Base-by-base conservation (phyloP, 2,797 vertebrate species). In the Phalanger gymnotis region DNA sequence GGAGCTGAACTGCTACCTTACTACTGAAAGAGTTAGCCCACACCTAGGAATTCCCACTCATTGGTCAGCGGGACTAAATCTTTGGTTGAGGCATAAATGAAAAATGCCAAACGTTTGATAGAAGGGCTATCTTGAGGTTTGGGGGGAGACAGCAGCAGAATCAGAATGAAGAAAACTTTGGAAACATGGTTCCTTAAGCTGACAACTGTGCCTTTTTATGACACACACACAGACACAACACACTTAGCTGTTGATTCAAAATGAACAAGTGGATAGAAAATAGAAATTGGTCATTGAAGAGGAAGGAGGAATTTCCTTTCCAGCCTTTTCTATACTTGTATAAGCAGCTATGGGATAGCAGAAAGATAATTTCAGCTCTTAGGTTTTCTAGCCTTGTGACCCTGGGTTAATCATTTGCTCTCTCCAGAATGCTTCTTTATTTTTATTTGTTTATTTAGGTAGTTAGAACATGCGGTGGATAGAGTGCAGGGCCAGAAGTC, bases 231-330 rank as follows among this genome's bases (percentile, higher is more conserved):
- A 81, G 40, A 47, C 12, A 27, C 19, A 27, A 81, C 1, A 1
- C n/a, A 27, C 40, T 27, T 47, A 25, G 19, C 73, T 81, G 2
- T 47, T 81, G 40, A 0, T 87, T 54, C 91, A 96, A 94, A 90
- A 28, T 0, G 0, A 5, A 40, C 54, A 90, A 25, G 52, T 53
- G 57, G n/a, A 55, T 34, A 93, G 92, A 93, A 91, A 92, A 13
- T 28, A 2, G 90, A 93, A 89, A 96, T 90, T 56, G 53, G 30
- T 58, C 61, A 22, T 92, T 55, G 93, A 53, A 95, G 56, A 30
- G 91, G 94, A 94, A 92, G 34, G 58, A 40, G 61, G 3, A 52
- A 54, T 92, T 89, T 90, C 47, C 34, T 93, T 94, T 92, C 52
- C 87, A 93, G 40, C 93, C 31, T 93, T 55, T 94, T 93, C 89